phyloP scores from a whole-genome alignment of 2,888 invertebrate species.

The Neelides folsomi region DNA sequence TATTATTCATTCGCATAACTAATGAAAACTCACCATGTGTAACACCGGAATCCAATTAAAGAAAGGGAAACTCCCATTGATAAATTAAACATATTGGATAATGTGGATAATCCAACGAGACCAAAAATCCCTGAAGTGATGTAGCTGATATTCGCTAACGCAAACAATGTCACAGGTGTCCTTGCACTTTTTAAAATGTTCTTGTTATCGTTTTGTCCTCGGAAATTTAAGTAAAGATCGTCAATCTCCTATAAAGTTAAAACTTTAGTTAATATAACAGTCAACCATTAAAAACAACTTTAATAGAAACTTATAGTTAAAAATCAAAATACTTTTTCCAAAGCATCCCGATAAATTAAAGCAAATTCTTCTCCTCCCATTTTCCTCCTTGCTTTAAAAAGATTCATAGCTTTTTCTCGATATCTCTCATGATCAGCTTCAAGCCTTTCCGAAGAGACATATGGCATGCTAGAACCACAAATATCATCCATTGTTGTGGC shows the following conservation, averaged over 20 bases:
- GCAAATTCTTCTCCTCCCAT: slow-evolving; percentile 98
- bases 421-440: slow-evolving; percentile 71
- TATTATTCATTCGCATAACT: too few species aligned
- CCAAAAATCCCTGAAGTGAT: slow-evolving; percentile 76
- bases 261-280: too few species aligned
- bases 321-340: slow-evolving; percentile 61
- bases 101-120: slow-evolving; percentile 62
- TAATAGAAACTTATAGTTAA: too few species aligned
- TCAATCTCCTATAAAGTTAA: slow-evolving; percentile 67
- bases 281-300: too few species aligned
- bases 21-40: slow-evolving; percentile 57
- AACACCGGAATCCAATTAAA: slow-evolving; percentile 76
- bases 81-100: slow-evolving; percentile 72
- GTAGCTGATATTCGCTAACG: slow-evolving; percentile 74
- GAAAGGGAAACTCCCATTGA: slow-evolving; percentile 70
- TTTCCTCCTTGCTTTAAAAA: slow-evolving; percentile 78
- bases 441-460: slow-evolving; percentile 69
- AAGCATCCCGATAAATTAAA: slow-evolving; percentile 66
- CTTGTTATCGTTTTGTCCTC: slow-evolving; percentile 92
- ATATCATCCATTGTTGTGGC: slow-evolving; percentile 81
- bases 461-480: slow-evolving; percentile 90
- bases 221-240: slow-evolving; percentile 68
- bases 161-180: slow-evolving; percentile 88
- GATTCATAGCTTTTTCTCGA: slow-evolving; percentile 57
- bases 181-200: slow-evolving; percentile 96